Percentiles rank a stretch among this genome's conserved stretches.
phyloP scores from a whole-genome alignment of 2,888 invertebrate species.

The Petrolisthes manimaculis region DNA sequence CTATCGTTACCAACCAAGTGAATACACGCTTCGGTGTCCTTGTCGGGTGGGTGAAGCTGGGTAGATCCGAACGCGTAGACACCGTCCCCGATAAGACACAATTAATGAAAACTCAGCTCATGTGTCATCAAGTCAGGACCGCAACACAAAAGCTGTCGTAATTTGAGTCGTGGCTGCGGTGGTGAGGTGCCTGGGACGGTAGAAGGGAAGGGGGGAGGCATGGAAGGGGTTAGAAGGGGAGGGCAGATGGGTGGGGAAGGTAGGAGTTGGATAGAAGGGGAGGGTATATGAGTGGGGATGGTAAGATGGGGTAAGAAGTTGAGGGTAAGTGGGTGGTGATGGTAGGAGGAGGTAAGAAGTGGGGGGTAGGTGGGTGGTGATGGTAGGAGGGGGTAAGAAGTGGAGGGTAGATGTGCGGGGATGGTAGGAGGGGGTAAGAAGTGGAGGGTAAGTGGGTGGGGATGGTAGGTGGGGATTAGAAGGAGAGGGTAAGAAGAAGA shows the following conservation, averaged over 20 bases:
- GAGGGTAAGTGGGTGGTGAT: not conserved
- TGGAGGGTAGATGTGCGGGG: not conserved
- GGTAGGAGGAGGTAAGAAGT: not conserved
- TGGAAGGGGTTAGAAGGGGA: not conserved
- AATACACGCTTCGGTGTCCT: not conserved
- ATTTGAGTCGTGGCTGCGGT: slow-evolving; percentile 39
- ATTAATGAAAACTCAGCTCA: slow-evolving; percentile 43
- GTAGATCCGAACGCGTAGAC: not conserved
- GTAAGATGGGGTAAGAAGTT: not conserved
- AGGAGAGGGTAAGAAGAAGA: not conserved
- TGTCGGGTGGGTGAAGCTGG: slow-evolving; percentile 14
- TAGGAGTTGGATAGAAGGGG: not conserved
- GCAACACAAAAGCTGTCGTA: slow-evolving; percentile 54
- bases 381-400: not conserved
- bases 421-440: not conserved
- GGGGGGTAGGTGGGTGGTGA: not conserved
- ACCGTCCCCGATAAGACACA: slow-evolving; percentile 50
- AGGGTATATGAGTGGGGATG: not conserved
- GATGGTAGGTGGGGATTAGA: not conserved
- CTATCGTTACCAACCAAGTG: not conserved
- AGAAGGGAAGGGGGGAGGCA: not conserved
- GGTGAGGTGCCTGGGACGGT: not conserved
- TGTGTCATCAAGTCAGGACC: slow-evolving; percentile 40
- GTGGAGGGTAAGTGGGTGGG: not conserved
- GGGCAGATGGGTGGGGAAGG: not conserved